phyloP scores from a whole-genome alignment of 2,888 invertebrate species.

The Mythimna loreyi region DNA sequence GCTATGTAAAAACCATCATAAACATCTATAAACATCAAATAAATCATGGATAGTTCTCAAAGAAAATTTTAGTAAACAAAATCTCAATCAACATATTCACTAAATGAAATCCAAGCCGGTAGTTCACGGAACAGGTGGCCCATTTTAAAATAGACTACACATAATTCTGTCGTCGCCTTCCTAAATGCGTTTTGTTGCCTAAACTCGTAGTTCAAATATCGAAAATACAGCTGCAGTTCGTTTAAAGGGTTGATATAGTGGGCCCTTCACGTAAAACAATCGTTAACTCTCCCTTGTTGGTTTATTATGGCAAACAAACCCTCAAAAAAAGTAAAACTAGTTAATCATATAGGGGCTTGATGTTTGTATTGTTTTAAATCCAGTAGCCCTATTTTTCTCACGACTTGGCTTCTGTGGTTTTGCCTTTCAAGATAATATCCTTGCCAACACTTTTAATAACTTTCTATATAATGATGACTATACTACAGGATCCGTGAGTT shows the following conservation, averaged over 20 bases:
- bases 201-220: conserved; percentile 24
- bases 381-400: background rate
- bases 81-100: conserved; percentile 25
- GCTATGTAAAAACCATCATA: background rate
- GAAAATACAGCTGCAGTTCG: background rate
- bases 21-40: conserved; percentile 5
- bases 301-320: background rate
- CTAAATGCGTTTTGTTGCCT: conserved; percentile 22
- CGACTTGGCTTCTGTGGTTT: too few species aligned
- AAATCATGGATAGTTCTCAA: background rate
- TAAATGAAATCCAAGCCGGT: conserved; percentile 9
- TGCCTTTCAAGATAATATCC: too few species aligned
- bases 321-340: background rate
- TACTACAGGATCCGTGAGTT: too few species aligned
- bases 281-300: background rate
- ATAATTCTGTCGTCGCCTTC: conserved; percentile 40
- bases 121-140: conserved; percentile 33
- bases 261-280: background rate
- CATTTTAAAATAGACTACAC: conserved; percentile 12
- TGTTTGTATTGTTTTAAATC: background rate
- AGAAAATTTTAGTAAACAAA: background rate
- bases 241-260: conserved; percentile 8
- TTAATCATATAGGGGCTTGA: background rate
- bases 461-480: too few species aligned
- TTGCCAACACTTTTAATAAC: too few species aligned